Evolutionary conservation across 1,140 invertebrate species (phyloP).

Genomic region (Hyles euphorbiae): DNA sequence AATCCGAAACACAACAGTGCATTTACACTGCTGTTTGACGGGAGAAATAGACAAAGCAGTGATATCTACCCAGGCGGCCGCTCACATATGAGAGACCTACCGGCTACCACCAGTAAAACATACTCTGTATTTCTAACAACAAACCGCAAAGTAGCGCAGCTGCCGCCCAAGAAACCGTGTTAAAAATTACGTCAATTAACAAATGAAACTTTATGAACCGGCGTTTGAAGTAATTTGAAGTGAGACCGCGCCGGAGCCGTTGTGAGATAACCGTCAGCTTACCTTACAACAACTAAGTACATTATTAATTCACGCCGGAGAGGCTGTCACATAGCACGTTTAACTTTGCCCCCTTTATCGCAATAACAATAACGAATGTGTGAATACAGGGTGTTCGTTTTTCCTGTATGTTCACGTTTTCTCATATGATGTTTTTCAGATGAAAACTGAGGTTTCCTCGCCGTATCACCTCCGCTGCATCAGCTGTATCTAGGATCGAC

Average conservation of each 20-base stretch:
- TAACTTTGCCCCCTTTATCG: conserved; percentile 45
- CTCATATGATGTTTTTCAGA: no score
- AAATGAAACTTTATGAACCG: background rate
- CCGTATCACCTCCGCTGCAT: no score
- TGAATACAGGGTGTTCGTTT: conserved; percentile 33
- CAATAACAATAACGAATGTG: conserved; percentile 43
- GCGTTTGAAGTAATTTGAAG: conserved; percentile 1
- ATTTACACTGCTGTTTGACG: no score
- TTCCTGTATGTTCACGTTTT: background rate
- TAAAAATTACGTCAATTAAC: background rate
- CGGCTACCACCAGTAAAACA: no score
- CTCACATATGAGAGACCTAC: no score
- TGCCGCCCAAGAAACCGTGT: conserved; percentile 4
- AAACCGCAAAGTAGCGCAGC: no score
- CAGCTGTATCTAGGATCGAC: no score
- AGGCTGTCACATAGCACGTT: conserved; percentile 36
- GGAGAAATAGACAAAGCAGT: no score
- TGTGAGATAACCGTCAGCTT: conserved; percentile 5
- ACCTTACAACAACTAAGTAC: conserved; percentile 26
- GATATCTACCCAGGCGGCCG: no score
- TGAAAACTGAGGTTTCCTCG: no score
- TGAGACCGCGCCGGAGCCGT: conserved; percentile 11
- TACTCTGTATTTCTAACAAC: no score
- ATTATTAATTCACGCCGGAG: conserved; percentile 48
- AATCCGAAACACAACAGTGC: no score